Percentiles rank a stretch among this genome's conserved stretches.
phyloP scores from a whole-genome alignment of 2,113 vertebrate genomes.

The Eidolon helvum region DNA sequence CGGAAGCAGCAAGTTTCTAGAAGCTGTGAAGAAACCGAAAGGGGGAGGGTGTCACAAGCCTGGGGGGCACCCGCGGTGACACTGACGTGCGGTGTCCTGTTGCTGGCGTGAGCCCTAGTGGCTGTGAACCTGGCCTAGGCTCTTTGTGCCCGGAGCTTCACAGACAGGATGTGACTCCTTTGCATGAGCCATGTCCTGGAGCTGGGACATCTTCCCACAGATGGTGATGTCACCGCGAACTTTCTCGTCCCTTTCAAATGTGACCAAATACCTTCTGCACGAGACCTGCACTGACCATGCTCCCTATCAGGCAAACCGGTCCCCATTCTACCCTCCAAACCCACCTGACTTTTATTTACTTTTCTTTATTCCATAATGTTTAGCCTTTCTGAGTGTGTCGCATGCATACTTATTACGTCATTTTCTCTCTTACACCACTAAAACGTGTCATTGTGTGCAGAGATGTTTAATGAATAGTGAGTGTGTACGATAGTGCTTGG shows the following conservation, averaged over 20 bases:
- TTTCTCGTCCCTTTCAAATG: background rate
- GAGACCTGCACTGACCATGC: background rate
- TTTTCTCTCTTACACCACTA: background rate
- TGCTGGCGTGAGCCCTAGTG: too few species aligned
- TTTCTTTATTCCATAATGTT: background rate
- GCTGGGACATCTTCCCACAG: background rate
- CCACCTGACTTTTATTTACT: background rate
- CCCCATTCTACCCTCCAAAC: background rate
- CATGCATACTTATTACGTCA: background rate
- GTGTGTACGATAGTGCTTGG: background rate
- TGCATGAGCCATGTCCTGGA: background rate
- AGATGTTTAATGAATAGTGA: background rate
- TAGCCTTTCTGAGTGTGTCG: background rate
- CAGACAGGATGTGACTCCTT: background rate
- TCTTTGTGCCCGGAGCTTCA: background rate
- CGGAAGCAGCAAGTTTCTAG: background rate
- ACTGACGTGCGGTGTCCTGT: fast-evolving
- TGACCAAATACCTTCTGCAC: background rate
- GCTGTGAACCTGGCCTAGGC: too few species aligned
- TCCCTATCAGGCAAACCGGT: background rate
- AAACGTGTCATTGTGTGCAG: background rate
- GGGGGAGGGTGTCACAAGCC: background rate
- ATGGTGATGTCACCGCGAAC: background rate
- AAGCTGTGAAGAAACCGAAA: background rate
- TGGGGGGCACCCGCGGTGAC: fast-evolving